A percentile compares a stretch with the other conserved stretches of the same genome.
Conservation (phyloP, 2,888 invertebrate species). For the Lissonota sp. region DNA sequence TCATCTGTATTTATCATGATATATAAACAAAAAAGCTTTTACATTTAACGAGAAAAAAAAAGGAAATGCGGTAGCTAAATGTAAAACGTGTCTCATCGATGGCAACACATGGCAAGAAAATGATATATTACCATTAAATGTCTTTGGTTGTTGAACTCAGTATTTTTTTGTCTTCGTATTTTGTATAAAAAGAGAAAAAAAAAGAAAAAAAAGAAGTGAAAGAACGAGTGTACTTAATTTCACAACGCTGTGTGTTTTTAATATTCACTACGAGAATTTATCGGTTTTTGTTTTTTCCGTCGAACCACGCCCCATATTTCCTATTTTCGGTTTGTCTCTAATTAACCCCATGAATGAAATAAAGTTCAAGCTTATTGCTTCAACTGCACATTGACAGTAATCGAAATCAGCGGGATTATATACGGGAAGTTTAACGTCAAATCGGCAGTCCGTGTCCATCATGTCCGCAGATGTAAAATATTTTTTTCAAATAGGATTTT, state of each 20-base stretch:
- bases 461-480: too few species aligned
- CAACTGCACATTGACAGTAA: conserved; percentile 72
- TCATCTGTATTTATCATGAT: conserved; percentile 81
- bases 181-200: conserved; percentile 69
- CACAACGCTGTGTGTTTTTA: conserved; percentile 77
- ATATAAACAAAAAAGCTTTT: conserved; percentile 78
- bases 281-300: conserved; percentile 40
- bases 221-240: conserved; percentile 81
- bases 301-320: conserved; percentile 24
- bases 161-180: conserved; percentile 79
- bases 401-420: conserved; percentile 50
- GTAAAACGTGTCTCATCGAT: conserved; percentile 62
- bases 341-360: conserved; percentile 38
- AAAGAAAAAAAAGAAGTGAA: conserved; percentile 9
- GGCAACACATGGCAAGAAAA: conserved; percentile 60
- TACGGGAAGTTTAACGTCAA: not conserved
- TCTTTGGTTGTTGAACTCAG: conserved; percentile 79
- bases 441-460: too few species aligned
- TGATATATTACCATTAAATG: conserved; percentile 59
- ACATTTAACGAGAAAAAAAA: conserved; percentile 74
- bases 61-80: conserved; percentile 59
- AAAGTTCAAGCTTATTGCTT: conserved; percentile 64
- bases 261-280: conserved; percentile 70
- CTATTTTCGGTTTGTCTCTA: conserved; percentile 57
- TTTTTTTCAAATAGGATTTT: too few species aligned